A percentile compares a stretch with the other conserved stretches of the same genome.
Evolutionary conservation across 2,113 vertebrate species (phyloP).

Genomic region (Eudyptes chrysolophus): DNA sequence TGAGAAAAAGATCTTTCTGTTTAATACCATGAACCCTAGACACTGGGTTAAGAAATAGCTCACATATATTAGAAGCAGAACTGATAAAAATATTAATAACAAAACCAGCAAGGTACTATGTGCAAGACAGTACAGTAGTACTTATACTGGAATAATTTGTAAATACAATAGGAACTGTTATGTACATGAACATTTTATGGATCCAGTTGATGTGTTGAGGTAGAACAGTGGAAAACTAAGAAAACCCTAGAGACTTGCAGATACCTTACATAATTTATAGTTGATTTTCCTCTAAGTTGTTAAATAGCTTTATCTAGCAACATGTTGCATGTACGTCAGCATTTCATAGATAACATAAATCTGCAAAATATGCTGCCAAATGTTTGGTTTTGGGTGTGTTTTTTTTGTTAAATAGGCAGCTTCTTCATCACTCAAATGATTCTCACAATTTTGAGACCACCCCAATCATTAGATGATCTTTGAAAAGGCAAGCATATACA

Average conservation of each 20-base stretch:
- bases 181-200: background rate
- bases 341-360: slow-evolving; percentile 18
- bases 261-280: background rate
- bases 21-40: background rate
- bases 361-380: background rate
- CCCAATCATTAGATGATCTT: background rate
- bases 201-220: background rate
- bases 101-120: background rate
- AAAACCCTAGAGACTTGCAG: background rate
- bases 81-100: background rate
- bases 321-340: background rate
- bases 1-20: background rate
- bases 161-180: background rate
- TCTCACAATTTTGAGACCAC: background rate
- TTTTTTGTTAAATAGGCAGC: background rate
- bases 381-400: background rate
- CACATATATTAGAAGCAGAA: background rate
- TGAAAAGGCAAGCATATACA: background rate
- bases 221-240: background rate
- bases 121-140: background rate
- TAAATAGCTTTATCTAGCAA: slow-evolving; percentile 19
- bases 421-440: background rate
- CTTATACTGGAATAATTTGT: background rate
- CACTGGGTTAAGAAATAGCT: background rate
- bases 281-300: slow-evolving; percentile 1